A percentile compares a stretch with the other conserved stretches of the same genome.
Evolutionary conservation across 2,888 invertebrate genomes (phyloP).

Genomic region (Luffia ferchaultella): DNA sequence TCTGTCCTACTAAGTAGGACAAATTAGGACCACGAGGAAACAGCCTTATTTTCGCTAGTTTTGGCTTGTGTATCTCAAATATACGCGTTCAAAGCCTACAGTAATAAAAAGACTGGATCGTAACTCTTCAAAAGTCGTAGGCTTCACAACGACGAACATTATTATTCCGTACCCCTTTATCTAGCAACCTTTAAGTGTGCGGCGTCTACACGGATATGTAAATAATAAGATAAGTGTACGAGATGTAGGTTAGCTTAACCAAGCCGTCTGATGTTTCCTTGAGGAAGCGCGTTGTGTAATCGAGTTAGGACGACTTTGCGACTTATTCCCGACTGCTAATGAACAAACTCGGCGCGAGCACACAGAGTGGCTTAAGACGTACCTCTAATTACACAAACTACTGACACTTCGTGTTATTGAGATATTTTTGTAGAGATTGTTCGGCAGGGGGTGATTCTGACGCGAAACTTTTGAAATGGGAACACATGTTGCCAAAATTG

Average conservation of each 20-base stretch:
- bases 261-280: constrained; percentile 16
- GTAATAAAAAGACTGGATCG: not conserved
- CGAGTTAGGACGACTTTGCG: constrained; percentile 27
- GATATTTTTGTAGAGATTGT: too few relatives aligned
- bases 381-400: constrained; percentile 30
- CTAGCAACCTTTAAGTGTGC: not conserved
- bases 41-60: too few relatives aligned
- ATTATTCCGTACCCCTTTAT: not conserved
- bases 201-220: not conserved
- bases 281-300: constrained; percentile 16
- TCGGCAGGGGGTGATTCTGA: too few relatives aligned
- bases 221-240: not conserved
- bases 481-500: too few relatives aligned
- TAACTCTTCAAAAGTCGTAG: not conserved
- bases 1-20: too few relatives aligned
- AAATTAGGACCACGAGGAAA: too few relatives aligned
- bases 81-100: too few relatives aligned
- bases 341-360: constrained; percentile 40
- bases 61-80: too few relatives aligned
- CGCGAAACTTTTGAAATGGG: too few relatives aligned
- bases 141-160: not conserved
- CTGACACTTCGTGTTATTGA: not conserved
- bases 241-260: not conserved
- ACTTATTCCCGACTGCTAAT: constrained; percentile 40
- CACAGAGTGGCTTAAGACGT: constrained; percentile 24